These are phyloP conservation scores for Drosophila suboccidentalis DNA, from an alignment of 2,888 invertebrate genomes.

Conservation along the genomic window DNA sequence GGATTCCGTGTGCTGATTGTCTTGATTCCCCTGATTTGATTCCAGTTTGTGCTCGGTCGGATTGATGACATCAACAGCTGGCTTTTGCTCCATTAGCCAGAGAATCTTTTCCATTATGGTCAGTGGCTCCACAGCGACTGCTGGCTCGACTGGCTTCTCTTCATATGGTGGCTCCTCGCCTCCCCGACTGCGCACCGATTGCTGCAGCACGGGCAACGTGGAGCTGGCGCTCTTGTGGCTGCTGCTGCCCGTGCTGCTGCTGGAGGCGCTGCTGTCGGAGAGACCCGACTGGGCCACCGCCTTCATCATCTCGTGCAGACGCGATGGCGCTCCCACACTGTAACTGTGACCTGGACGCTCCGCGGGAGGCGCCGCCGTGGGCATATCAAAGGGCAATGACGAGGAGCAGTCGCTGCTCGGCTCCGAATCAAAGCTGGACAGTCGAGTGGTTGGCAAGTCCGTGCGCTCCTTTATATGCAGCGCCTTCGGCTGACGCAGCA, in stretches of 20 bases:
- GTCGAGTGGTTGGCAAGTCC: constrained; percentile 35
- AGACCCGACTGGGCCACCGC: constrained; percentile 35
- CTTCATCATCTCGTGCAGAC: constrained; percentile 40
- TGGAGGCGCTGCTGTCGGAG: constrained; percentile 45
- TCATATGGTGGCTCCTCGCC: constrained; percentile 20
- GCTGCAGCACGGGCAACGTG: constrained; percentile 12
- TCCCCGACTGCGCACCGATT: constrained; percentile 38
- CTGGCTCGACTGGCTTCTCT: not conserved
- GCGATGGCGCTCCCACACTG: constrained; percentile 17
- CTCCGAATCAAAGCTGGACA: constrained; percentile 38
- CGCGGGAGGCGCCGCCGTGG: constrained; percentile 15
- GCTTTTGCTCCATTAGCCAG: constrained; percentile 29
- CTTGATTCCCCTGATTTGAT: not conserved
- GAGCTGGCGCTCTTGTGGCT: constrained; percentile 30
- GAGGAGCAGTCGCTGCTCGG: constrained; percentile 37
- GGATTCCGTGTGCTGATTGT: not conserved
- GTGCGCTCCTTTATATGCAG: constrained; percentile 29
- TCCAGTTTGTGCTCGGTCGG: not conserved
- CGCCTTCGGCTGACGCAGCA: constrained; percentile 44
- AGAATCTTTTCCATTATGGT: constrained; percentile 26
- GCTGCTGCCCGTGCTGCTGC: constrained; percentile 44
- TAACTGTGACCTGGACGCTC: constrained; percentile 10
- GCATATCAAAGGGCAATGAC: constrained; percentile 17
- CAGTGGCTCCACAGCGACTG: not conserved
- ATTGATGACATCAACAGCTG: not conserved